Evolutionary conservation across 2,888 invertebrate species (phyloP).

Genomic region (Tribolium freemani): DNA sequence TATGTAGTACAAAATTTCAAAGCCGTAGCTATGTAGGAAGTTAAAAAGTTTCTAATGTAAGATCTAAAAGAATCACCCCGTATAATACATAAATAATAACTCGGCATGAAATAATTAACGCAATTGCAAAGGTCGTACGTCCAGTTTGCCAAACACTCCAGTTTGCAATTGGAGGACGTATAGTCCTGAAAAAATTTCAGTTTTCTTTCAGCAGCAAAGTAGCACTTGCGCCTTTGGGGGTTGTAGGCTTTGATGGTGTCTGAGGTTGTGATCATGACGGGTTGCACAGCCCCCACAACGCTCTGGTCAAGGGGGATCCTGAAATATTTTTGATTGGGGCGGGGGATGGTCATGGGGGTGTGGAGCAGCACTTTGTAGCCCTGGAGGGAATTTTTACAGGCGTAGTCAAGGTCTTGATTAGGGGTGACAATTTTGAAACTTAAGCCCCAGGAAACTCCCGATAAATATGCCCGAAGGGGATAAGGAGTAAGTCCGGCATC

Average conservation of each 20-base stretch:
- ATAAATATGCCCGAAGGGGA: constrained; percentile 75
- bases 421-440: constrained; percentile 46
- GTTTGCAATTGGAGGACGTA: constrained; percentile 79
- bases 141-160: constrained; percentile 79
- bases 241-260: constrained; percentile 75
- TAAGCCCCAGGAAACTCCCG: constrained; percentile 71
- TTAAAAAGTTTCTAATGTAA: too few relatives aligned
- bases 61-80: too few relatives aligned
- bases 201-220: constrained; percentile 75
- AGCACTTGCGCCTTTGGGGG: constrained; percentile 76
- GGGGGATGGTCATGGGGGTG: constrained; percentile 77
- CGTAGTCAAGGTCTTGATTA: constrained; percentile 51
- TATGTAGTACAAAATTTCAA: too few relatives aligned
- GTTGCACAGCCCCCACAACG: constrained; percentile 77
- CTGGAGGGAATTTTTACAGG: constrained; percentile 53
- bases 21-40: too few relatives aligned
- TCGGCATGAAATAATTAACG: constrained; percentile 76
- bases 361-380: constrained; percentile 69
- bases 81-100: constrained; percentile 57
- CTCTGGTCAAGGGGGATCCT: constrained; percentile 77
- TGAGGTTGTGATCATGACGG: constrained; percentile 80
- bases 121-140: constrained; percentile 68
- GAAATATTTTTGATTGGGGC: constrained; percentile 78
- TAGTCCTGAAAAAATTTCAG: constrained; percentile 77
- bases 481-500: constrained; percentile 69